These are phyloP conservation scores for Pristionchus entomophagus DNA, from an alignment of 2,888 invertebrate species.

Conservation along the genomic window DNA sequence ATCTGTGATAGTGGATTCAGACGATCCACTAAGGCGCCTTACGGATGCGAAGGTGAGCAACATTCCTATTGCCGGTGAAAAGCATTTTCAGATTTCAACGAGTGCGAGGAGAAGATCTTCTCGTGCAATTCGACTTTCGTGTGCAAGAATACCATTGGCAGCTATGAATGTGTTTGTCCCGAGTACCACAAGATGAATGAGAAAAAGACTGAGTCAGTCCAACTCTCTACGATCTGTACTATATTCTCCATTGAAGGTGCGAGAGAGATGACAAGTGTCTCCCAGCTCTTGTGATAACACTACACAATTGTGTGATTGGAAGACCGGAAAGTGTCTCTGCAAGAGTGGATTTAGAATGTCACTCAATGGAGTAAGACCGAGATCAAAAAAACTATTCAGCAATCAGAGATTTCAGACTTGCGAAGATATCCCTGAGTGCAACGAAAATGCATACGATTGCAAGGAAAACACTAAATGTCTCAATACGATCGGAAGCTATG, in stretches of 20 bases:
- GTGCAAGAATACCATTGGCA: conserved; percentile 94
- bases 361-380: not conserved
- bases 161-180: conserved; percentile 94
- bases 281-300: not conserved
- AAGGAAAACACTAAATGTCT: not conserved
- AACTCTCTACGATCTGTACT: not conserved
- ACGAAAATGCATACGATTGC: conserved; percentile 37
- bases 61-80: no score
- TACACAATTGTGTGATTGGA: conserved; percentile 28
- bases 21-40: not conserved
- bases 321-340: conserved; percentile 43
- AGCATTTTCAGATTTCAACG: conserved; percentile 84
- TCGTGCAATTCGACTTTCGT: conserved; percentile 86
- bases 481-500: conserved; percentile 8
- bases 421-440: conserved; percentile 25
- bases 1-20: not conserved
- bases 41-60: not conserved
- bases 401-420: not conserved
- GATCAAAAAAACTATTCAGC: not conserved
- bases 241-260: conserved; percentile 2
- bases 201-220: not conserved
- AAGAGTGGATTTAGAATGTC: conserved; percentile 1
- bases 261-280: conserved; percentile 29
- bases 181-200: conserved; percentile 86
- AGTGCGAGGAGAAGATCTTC: conserved; percentile 82